These are phyloP conservation scores for Teinopalpus imperialis DNA, from an alignment of 2,888 invertebrate genomes.

Conservation along the genomic window DNA sequence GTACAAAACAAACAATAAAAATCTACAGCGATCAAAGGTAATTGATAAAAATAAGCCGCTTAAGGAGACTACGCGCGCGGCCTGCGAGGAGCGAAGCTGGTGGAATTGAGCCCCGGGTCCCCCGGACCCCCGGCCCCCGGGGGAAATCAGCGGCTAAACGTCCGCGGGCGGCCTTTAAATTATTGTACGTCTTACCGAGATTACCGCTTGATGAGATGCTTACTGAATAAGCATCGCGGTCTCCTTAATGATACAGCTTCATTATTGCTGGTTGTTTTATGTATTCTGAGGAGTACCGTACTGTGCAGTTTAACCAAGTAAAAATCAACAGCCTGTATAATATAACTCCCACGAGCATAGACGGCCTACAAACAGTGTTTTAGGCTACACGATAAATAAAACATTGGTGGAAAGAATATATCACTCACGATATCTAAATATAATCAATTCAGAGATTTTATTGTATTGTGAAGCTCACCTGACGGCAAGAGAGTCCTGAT, in stretches of 20 bases:
- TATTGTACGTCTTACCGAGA: constrained; percentile 13
- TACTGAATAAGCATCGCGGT: constrained; percentile 12
- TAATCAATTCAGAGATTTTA: no score
- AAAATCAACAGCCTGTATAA: no score
- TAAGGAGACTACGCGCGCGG: constrained; percentile 15
- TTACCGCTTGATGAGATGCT: constrained; percentile 15
- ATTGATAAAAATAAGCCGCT: constrained; percentile 23
- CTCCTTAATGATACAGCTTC: constrained; percentile 7
- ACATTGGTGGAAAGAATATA: no score
- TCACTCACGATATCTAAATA: no score
- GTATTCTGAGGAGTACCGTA: no score
- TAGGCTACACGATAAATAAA: no score
- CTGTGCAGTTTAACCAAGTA: no score
- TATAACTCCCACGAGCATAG: no score
- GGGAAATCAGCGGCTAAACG: constrained; percentile 18
- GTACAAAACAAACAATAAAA: constrained; percentile 13
- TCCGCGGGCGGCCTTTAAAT: background rate
- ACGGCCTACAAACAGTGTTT: no score
- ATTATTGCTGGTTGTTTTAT: constrained; percentile 2
- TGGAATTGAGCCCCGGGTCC: constrained; percentile 13
- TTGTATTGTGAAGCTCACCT: no score
- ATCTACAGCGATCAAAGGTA: constrained; percentile 3
- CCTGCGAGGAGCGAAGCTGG: constrained; percentile 6
- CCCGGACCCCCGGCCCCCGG: no score
- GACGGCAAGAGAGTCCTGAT: no score